These are phyloP conservation scores for Eilema depressum DNA, from an alignment of 2,888 invertebrate genomes.

Conservation along the genomic window DNA sequence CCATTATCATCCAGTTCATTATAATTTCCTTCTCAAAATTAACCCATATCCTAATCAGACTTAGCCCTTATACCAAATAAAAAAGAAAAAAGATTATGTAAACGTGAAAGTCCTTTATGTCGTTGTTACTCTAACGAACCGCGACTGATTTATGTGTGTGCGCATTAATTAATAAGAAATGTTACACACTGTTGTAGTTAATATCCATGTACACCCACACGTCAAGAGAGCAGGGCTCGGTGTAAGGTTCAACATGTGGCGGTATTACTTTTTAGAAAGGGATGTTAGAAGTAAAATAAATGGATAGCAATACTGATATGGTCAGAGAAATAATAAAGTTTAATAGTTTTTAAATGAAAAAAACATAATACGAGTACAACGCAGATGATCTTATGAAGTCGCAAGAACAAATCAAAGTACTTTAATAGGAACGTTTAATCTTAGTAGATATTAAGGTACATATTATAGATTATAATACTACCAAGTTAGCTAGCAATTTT, in stretches of 20 bases:
- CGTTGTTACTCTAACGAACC: conserved; percentile 83
- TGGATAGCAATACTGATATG: too few relatives aligned
- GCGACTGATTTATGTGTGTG: conserved; percentile 84
- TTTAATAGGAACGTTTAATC: too few relatives aligned
- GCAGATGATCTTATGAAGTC: neutral
- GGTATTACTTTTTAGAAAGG: conserved; percentile 19
- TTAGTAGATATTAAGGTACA: too few relatives aligned
- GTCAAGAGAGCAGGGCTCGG: conserved; percentile 36
- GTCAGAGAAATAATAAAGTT: neutral
- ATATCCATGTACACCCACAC: conserved; percentile 62
- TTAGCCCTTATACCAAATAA: conserved; percentile 17
- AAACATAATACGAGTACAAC: neutral
- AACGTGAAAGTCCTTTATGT: conserved; percentile 74
- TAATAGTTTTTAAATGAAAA: neutral
- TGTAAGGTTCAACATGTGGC: conserved; percentile 41
- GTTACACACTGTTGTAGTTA: conserved; percentile 63
- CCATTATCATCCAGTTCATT: conserved; percentile 16
- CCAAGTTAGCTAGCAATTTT: neutral
- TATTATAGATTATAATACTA: neutral
- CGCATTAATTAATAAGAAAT: conserved; percentile 85
- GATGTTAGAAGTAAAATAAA: neutral
- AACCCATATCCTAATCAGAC: conserved; percentile 26
- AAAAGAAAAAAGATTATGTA: conserved; percentile 43
- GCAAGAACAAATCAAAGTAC: neutral
- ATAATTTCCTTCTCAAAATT: conserved; percentile 22